Evolutionary conservation across 2,113 vertebrate genomes (phyloP).

Genomic region (Brachypodius melanocephalos): DNA sequence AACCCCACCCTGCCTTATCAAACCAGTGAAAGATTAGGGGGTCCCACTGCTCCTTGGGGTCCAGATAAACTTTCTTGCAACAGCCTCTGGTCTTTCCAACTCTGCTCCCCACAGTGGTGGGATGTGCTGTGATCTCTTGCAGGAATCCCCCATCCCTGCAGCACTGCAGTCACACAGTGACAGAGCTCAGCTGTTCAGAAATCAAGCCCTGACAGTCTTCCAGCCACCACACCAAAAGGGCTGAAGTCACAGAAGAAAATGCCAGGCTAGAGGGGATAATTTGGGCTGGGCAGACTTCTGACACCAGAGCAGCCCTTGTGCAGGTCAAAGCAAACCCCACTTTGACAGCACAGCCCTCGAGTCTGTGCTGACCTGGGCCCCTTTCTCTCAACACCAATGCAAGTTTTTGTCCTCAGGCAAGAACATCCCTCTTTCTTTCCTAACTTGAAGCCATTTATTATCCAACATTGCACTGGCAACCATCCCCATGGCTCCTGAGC

Average conservation of each 20-base stretch:
- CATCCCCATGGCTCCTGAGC: not conserved
- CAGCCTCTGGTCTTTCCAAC: not conserved
- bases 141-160: not conserved
- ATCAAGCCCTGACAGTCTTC: not conserved
- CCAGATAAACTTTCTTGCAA: not conserved
- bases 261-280: not conserved
- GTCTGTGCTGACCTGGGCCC: accelerated
- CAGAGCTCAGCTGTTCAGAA: not conserved
- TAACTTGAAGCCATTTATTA: not conserved
- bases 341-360: not conserved
- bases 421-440: not conserved
- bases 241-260: not conserved
- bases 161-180: not conserved
- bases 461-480: accelerated
- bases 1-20: not conserved
- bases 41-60: not conserved
- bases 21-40: not conserved
- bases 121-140: accelerated
- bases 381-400: not conserved
- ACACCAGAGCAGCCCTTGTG: not conserved
- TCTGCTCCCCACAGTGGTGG: not conserved
- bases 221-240: accelerated
- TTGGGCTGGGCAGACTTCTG: not conserved
- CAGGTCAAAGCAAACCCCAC: not conserved
- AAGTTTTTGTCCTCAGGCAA: not conserved